Conservation (phyloP, 30 jellyfish, hydroid and myxozoan genomes). For the Sanderia malayensis region DNA sequence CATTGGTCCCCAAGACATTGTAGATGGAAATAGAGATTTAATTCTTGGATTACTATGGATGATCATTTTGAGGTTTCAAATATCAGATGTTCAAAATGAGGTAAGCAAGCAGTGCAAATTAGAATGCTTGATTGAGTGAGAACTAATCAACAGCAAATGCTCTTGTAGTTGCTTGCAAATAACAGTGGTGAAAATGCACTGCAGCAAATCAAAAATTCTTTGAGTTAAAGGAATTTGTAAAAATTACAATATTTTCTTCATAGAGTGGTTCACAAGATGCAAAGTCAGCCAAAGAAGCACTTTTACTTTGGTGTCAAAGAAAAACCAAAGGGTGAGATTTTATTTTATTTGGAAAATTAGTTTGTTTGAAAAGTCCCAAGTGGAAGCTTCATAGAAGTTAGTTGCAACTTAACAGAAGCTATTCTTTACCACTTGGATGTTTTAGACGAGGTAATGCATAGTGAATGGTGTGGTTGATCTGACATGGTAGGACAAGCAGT, state of each 20-base stretch:
- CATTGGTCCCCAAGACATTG: conserved; percentile 89
- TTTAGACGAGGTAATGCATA: no score
- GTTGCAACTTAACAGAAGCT: no score
- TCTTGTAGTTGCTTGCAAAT: no score
- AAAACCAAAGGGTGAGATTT: conserved; percentile 74
- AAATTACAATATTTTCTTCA: background rate
- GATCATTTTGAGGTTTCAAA: conserved; percentile 78
- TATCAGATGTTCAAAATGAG: conserved; percentile 77
- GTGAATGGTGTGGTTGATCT: no score
- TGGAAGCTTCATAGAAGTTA: background rate
- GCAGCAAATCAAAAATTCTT: no score
- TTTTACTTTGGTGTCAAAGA: conserved; percentile 81
- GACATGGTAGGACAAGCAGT: no score
- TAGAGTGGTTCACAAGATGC: conserved; percentile 71
- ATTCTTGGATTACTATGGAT: conserved; percentile 87
- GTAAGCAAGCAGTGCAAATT: conserved; percentile 15
- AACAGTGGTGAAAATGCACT: no score
- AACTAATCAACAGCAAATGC: no score
- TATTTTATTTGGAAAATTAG: conserved; percentile 3
- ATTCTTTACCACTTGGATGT: no score
- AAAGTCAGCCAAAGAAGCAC: conserved; percentile 78
- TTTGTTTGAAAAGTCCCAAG: background rate
- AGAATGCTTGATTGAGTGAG: no score
- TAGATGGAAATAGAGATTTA: conserved; percentile 82
- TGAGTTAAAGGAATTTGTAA: no score